phyloP scores from a whole-genome alignment of 2,888 invertebrate species.

The Pristionchus maxplancki region DNA sequence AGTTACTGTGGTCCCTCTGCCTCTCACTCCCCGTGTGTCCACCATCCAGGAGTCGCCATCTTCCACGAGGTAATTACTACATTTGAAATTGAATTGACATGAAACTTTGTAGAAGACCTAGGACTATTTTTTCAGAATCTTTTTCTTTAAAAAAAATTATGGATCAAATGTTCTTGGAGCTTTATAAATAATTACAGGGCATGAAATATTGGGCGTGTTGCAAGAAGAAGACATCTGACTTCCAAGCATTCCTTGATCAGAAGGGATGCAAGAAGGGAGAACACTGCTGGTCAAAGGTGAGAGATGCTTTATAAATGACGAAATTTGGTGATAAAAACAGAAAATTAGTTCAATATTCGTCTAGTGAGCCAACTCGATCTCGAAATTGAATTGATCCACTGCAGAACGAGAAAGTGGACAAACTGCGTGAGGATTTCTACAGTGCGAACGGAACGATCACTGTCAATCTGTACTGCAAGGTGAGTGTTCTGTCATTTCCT shows the following conservation, averaged over 20 bases:
- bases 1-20: slow-evolving; percentile 59
- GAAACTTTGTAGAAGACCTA: too few relatives aligned
- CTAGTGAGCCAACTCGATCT: not conserved
- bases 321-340: not conserved
- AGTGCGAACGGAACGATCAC: slow-evolving; percentile 70
- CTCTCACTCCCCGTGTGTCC: slow-evolving; percentile 55
- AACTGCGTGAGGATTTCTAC: slow-evolving; percentile 76
- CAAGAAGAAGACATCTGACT: slow-evolving; percentile 92
- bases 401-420: slow-evolving; percentile 71
- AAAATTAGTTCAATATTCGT: not conserved
- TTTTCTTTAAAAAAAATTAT: too few relatives aligned
- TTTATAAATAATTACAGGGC: too few relatives aligned
- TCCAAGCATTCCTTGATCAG: slow-evolving; percentile 92
- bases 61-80: slow-evolving; percentile 56
- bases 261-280: slow-evolving; percentile 89
- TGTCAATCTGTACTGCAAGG: slow-evolving; percentile 74
- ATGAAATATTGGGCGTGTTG: slow-evolving; percentile 84
- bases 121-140: too few relatives aligned
- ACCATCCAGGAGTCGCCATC: slow-evolving; percentile 68
- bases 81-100: too few relatives aligned
- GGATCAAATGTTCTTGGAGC: too few relatives aligned
- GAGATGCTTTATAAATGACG: too few relatives aligned
- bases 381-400: slow-evolving; percentile 30
- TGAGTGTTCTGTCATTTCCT: not conserved
- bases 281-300: slow-evolving; percentile 88